A percentile compares a stretch with the other conserved stretches of the same genome.
phyloP scores from a whole-genome alignment of 2,113 vertebrate genomes.

The Condylura cristata region DNA sequence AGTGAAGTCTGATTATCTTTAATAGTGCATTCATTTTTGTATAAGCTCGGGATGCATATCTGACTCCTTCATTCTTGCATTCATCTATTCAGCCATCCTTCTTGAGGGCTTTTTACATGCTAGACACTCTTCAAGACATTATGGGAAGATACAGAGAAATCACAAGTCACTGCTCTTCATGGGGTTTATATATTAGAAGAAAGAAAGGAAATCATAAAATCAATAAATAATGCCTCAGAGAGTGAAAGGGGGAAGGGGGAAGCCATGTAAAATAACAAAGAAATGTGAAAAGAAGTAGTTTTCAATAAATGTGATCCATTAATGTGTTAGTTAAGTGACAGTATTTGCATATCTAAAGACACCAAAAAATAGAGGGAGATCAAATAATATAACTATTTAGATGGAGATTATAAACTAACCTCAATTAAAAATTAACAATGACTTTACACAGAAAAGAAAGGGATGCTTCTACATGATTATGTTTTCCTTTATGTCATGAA shows the following conservation, averaged over 20 bases:
- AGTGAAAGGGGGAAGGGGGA: slow-evolving; percentile 23
- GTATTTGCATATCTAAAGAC: background rate
- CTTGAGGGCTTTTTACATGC: background rate
- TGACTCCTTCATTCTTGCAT: background rate
- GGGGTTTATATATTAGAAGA: background rate
- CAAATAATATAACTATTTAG: background rate
- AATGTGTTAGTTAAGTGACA: background rate
- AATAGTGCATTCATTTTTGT: background rate
- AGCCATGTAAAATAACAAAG: background rate
- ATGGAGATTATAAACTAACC: background rate
- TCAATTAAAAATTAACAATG: background rate
- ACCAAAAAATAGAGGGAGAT: background rate
- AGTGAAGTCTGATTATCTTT: background rate
- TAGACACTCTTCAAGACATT: background rate
- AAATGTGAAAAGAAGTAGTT: background rate
- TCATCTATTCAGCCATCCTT: background rate
- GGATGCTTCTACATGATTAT: background rate
- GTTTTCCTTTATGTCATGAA: background rate
- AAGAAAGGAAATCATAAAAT: background rate
- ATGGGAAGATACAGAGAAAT: background rate
- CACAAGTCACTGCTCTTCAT: background rate
- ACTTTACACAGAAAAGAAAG: background rate
- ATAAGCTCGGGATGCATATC: background rate
- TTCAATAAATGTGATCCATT: background rate
- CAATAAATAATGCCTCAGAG: background rate